These are phyloP conservation scores for Pyrgilauda ruficollis DNA, from an alignment of 2,113 vertebrate genomes.

Conservation along the genomic window DNA sequence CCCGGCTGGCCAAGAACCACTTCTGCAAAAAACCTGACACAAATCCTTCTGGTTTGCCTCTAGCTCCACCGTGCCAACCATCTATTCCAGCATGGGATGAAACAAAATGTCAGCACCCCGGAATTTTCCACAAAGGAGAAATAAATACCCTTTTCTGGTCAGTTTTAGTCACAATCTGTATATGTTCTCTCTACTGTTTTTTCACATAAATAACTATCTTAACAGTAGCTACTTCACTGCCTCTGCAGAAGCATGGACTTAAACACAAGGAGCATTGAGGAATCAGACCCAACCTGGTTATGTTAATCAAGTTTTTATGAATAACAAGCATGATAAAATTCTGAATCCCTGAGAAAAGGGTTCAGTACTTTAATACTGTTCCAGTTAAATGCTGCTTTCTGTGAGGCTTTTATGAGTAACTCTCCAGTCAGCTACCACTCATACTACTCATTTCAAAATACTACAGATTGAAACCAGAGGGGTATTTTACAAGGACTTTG, in stretches of 20 bases:
- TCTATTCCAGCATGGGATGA: background rate
- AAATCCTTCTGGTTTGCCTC: background rate
- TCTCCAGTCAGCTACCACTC: background rate
- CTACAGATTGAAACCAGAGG: background rate
- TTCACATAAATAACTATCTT: background rate
- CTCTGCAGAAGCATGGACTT: background rate
- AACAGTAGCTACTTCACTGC: background rate
- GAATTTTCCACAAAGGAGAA: background rate
- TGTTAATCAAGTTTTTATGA: background rate
- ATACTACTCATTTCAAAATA: background rate
- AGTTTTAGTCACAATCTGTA: background rate
- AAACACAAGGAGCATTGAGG: background rate
- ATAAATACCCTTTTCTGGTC: background rate
- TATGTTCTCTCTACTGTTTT: background rate
- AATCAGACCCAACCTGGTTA: background rate
- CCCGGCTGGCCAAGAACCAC: background rate
- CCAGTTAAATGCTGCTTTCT: background rate
- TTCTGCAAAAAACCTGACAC: background rate
- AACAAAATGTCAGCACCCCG: background rate
- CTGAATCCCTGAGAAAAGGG: background rate
- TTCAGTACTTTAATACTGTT: background rate
- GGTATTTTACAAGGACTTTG: slow-evolving; percentile 3
- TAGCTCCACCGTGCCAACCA: background rate
- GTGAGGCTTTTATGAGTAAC: background rate
- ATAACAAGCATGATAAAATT: background rate